Evolutionary conservation across 2,113 vertebrate species (phyloP).

Genomic region (Azemiops feae): DNA sequence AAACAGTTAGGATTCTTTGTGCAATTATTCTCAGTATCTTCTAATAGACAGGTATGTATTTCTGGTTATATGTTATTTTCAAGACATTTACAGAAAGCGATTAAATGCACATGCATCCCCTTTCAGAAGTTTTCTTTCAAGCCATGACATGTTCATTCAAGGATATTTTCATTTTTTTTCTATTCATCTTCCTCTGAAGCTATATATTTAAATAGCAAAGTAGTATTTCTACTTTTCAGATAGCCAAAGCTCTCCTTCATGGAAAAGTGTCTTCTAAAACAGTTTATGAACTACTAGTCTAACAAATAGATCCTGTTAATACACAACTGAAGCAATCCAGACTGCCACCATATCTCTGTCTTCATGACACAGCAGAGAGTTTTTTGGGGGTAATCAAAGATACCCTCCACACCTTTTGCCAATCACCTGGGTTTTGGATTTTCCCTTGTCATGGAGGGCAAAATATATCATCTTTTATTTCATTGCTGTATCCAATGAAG

Average conservation of each 20-base stretch:
- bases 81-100: not conserved
- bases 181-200: not conserved
- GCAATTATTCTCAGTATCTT: slow-evolving; percentile 8
- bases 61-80: slow-evolving; percentile 12
- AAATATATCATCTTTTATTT: not conserved
- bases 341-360: not conserved
- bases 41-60: slow-evolving; percentile 8
- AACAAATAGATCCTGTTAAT: not conserved
- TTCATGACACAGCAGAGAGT: not conserved
- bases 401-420: not conserved
- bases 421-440: not conserved
- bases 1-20: slow-evolving; percentile 29
- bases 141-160: not conserved
- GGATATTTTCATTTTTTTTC: not conserved
- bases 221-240: not conserved
- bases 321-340: not conserved
- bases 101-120: not conserved
- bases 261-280: not conserved
- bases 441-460: not conserved
- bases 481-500: not conserved
- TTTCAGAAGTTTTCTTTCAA: slow-evolving; percentile 6
- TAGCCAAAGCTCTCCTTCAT: not conserved
- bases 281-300: not conserved
- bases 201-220: not conserved
- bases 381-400: not conserved